A percentile compares a stretch with the other conserved stretches of the same genome.
These are phyloP conservation scores for Pelochelys cantorii DNA, from an alignment of 2,797 vertebrate genomes.

Conservation along the genomic window DNA sequence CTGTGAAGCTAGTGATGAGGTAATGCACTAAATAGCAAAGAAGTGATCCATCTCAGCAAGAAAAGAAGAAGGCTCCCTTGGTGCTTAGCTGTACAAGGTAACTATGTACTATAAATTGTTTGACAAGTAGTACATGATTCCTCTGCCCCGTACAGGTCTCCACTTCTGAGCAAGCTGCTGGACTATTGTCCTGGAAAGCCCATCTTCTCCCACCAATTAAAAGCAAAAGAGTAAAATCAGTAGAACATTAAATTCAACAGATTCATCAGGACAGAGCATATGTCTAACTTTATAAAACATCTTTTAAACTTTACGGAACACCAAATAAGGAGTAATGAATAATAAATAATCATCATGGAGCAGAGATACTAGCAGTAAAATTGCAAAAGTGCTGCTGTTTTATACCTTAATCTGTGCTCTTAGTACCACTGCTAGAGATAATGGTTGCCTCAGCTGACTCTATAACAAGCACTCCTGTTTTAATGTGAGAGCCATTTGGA, in stretches of 20 bases:
- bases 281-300: slow-evolving; percentile 37
- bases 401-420: not conserved
- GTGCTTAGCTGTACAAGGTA: not conserved
- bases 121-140: accelerated
- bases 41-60: not conserved
- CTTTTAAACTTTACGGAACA: slow-evolving; percentile 34
- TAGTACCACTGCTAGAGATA: not conserved
- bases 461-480: not conserved
- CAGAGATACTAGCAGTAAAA: slow-evolving; percentile 30
- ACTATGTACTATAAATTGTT: not conserved
- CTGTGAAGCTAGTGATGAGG: not conserved
- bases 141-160: not conserved
- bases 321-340: slow-evolving; percentile 36
- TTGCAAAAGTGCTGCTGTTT: not conserved
- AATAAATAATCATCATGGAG: not conserved
- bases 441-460: not conserved
- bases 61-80: not conserved
- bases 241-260: not conserved
- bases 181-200: not conserved
- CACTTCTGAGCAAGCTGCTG: not conserved
- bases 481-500: not conserved
- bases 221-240: not conserved
- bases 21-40: not conserved
- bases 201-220: not conserved
- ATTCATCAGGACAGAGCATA: slow-evolving; percentile 53